Conservation (phyloP, 2,113 vertebrate species). For the Prunella himalayana region DNA sequence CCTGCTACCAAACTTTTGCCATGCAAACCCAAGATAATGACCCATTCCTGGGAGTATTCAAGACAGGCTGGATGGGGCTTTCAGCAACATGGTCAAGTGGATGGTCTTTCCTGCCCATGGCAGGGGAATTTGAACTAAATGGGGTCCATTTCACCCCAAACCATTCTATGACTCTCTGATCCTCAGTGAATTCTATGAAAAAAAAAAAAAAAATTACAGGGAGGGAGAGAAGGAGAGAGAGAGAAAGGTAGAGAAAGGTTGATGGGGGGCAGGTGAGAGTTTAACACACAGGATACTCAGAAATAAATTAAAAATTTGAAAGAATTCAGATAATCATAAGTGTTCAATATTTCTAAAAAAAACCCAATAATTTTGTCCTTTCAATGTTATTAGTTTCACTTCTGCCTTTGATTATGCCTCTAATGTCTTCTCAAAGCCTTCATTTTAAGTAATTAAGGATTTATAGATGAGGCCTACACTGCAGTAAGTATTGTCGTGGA, state of each 20-base stretch:
- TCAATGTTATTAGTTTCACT: background rate
- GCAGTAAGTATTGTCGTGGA: background rate
- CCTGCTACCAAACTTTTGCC: background rate
- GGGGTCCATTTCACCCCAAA: background rate
- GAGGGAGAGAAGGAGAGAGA: no score
- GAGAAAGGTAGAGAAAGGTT: background rate
- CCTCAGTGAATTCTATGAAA: background rate
- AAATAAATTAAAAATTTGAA: background rate
- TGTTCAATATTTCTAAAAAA: background rate
- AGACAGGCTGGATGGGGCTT: background rate
- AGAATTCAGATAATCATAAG: background rate
- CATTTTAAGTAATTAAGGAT: background rate
- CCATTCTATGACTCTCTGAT: background rate
- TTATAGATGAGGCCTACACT: background rate
- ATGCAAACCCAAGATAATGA: background rate
- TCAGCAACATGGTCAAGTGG: background rate
- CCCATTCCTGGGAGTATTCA: background rate
- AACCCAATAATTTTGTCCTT: background rate
- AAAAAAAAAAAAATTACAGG: background rate
- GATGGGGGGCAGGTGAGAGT: background rate
- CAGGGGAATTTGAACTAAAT: background rate
- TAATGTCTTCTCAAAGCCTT: background rate
- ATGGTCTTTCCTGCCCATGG: background rate
- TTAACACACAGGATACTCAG: background rate
- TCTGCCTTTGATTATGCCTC: background rate